These are phyloP conservation scores for Melieria picta DNA, from an alignment of 2,888 invertebrate genomes.

Conservation along the genomic window DNA sequence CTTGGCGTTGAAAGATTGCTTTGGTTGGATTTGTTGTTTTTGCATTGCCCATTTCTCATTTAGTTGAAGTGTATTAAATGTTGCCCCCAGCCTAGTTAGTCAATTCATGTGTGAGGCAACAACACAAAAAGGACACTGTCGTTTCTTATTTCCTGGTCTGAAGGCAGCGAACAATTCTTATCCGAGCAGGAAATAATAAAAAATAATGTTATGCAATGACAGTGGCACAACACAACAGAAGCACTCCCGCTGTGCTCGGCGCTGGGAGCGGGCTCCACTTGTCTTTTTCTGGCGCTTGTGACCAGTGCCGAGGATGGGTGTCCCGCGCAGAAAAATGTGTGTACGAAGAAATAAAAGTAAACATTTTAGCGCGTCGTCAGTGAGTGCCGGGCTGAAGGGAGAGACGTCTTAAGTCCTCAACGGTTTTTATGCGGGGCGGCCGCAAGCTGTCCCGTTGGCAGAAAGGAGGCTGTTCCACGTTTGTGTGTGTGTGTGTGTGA, in stretches of 20 bases:
- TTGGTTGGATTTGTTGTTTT: too few relatives aligned
- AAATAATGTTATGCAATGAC: conserved; percentile 22
- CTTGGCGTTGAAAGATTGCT: too few relatives aligned
- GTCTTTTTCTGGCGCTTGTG: not conserved
- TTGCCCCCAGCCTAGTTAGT: too few relatives aligned
- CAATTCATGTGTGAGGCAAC: too few relatives aligned
- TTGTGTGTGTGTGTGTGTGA: not conserved
- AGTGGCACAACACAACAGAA: conserved; percentile 12
- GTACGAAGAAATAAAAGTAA: not conserved
- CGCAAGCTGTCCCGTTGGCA: too few relatives aligned
- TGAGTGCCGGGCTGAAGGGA: not conserved
- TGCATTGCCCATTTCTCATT: too few relatives aligned
- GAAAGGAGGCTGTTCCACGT: not conserved
- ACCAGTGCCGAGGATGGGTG: conserved; percentile 4
- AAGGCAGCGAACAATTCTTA: not conserved
- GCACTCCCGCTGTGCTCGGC: conserved; percentile 20
- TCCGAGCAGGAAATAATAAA: conserved; percentile 21
- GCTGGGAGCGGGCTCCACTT: not conserved
- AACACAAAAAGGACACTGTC: conserved; percentile 18
- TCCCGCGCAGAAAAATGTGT: not conserved
- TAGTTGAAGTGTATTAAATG: too few relatives aligned
- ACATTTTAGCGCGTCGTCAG: not conserved
- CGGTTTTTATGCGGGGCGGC: not conserved
- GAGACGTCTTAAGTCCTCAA: too few relatives aligned
- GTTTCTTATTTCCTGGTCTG: too few relatives aligned